phyloP scores from a whole-genome alignment of 2,113 vertebrate species.

The Hemicordylus capensis region DNA sequence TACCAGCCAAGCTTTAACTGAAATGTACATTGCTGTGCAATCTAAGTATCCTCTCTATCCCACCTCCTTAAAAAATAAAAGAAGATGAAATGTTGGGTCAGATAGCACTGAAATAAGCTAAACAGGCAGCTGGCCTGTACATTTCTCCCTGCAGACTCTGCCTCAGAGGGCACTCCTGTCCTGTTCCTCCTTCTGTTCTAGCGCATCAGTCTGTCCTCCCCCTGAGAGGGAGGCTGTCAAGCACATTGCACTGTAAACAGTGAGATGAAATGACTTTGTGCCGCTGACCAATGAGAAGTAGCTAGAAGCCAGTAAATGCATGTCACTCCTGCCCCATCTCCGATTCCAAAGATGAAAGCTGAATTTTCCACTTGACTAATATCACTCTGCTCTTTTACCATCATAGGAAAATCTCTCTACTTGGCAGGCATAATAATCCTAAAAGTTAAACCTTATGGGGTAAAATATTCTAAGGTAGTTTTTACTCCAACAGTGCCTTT shows the following conservation, averaged over 20 bases:
- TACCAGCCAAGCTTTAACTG: not conserved
- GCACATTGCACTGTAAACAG: not conserved
- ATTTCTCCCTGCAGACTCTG: not conserved
- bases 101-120: not conserved
- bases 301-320: slow-evolving; percentile 9
- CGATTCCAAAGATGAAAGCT: slow-evolving; percentile 14
- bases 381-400: slow-evolving; percentile 21
- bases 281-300: not conserved
- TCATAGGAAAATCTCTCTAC: not conserved
- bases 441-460: slow-evolving; percentile 6
- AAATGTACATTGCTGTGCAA: not conserved
- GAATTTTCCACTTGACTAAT: slow-evolving; percentile 27
- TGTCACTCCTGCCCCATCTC: not conserved
- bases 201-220: not conserved
- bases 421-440: not conserved
- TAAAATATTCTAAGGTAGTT: not conserved
- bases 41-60: not conserved
- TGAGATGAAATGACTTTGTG: not conserved
- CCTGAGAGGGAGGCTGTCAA: not conserved
- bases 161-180: not conserved
- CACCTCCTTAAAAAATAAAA: not conserved
- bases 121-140: not conserved
- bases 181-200: not conserved
- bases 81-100: slow-evolving; percentile 1
- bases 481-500: not conserved